phyloP scores from a whole-genome alignment of 2,888 invertebrate species.

The Parnassius smintheus region DNA sequence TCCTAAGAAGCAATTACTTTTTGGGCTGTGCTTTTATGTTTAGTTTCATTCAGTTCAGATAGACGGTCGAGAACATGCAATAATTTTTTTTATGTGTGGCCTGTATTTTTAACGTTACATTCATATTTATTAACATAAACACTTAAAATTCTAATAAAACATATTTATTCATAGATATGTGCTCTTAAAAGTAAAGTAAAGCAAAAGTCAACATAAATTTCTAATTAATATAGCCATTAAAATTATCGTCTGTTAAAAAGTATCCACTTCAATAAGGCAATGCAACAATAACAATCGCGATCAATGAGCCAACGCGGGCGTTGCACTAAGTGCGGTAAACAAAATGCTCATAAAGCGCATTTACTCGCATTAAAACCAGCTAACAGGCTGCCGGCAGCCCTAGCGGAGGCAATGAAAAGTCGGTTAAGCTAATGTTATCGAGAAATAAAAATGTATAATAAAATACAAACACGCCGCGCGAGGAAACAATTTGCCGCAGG shows the following conservation, averaged over 20 bases:
- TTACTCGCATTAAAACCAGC: slow-evolving; percentile 30
- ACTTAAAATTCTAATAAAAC: neutral
- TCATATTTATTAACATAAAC: too few relatives aligned
- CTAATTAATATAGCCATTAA: slow-evolving; percentile 1
- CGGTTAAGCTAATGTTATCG: slow-evolving; percentile 82
- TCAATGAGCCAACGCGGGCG: slow-evolving; percentile 14
- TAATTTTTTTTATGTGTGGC: too few relatives aligned
- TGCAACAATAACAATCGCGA: slow-evolving; percentile 9
- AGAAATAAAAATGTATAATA: slow-evolving; percentile 82
- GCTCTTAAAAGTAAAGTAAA: too few relatives aligned
- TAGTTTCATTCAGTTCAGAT: too few relatives aligned
- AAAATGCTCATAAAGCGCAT: slow-evolving; percentile 41
- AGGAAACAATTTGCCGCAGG: slow-evolving; percentile 81
- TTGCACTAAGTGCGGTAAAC: slow-evolving; percentile 17
- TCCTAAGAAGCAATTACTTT: too few relatives aligned
- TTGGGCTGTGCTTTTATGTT: too few relatives aligned
- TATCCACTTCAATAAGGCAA: slow-evolving; percentile 11
- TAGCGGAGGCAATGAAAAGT: slow-evolving; percentile 79
- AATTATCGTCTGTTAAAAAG: slow-evolving; percentile 7
- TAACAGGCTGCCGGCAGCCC: slow-evolving; percentile 59
- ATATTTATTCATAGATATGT: neutral
- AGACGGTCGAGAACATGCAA: too few relatives aligned
- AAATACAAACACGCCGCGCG: slow-evolving; percentile 80
- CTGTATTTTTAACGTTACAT: too few relatives aligned
- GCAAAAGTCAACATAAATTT: neutral